Evolutionary conservation across 30 jellyfish, hydroid and myxozoan species (phyloP).

Genomic region (Turritopsis dohrnii): DNA sequence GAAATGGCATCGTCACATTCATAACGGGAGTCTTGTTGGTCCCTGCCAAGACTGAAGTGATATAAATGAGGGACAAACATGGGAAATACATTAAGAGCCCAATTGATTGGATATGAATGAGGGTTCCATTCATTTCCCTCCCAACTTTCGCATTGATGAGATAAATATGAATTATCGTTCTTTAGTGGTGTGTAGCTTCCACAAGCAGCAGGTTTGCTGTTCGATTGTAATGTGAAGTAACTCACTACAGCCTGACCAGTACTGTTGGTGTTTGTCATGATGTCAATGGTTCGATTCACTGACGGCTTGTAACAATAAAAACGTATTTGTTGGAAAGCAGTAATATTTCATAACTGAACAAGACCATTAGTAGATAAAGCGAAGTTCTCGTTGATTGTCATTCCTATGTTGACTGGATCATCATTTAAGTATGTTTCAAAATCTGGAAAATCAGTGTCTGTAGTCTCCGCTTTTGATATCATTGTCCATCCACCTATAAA

Average conservation of each 20-base stretch:
- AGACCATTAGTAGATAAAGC: not conserved
- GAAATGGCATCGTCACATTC: not conserved
- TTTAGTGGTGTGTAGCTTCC: not conserved
- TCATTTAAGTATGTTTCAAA: not conserved
- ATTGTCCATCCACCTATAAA: not conserved
- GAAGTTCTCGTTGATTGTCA: not conserved
- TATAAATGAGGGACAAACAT: not conserved
- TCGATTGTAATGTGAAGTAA: not conserved
- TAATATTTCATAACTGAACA: not conserved
- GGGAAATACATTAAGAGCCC: not conserved
- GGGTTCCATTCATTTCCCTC: not conserved
- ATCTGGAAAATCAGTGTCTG: not conserved
- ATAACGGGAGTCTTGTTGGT: not conserved
- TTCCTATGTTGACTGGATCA: not conserved
- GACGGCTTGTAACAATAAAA: not conserved
- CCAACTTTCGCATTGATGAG: not conserved
- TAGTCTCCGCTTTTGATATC: not conserved
- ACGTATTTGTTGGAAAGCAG: not conserved
- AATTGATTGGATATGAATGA: not conserved
- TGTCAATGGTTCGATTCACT: not conserved
- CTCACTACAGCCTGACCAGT: not conserved
- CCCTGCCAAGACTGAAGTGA: not conserved
- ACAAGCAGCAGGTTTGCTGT: not conserved
- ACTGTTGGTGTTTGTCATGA: not conserved
- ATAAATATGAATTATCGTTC: not conserved